Evolutionary conservation across 2,797 vertebrate genomes (phyloP).

Genomic region (Arnoldichthys spilopterus): DNA sequence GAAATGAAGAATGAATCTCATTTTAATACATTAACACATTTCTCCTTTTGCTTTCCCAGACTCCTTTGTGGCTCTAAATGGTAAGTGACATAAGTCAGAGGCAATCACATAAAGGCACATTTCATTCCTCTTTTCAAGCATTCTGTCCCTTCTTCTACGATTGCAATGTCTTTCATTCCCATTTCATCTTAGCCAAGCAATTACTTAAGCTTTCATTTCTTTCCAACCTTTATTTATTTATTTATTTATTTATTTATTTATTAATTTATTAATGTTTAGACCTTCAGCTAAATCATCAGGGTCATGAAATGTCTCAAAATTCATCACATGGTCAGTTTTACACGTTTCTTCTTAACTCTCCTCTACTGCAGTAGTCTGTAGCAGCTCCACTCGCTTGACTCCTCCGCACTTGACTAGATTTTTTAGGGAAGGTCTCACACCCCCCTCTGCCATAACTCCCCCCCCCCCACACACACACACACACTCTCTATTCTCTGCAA

Average conservation of each 20-base stretch:
- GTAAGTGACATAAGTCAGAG: constrained; percentile 81
- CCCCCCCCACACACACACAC: not conserved
- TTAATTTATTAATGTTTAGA: constrained; percentile 90
- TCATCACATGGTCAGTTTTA: constrained; percentile 82
- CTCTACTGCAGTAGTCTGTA: constrained; percentile 8
- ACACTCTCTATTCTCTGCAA: constrained; percentile 21
- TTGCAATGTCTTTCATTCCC: constrained; percentile 39
- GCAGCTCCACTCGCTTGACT: not conserved
- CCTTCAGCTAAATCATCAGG: constrained; percentile 86
- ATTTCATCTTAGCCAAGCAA: constrained; percentile 46
- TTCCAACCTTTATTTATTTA: constrained; percentile 71
- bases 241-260: too few relatives aligned
- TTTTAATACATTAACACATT: constrained; percentile 60
- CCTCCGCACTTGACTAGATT: not conserved
- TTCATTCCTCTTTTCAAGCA: constrained; percentile 71
- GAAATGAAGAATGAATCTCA: not conserved
- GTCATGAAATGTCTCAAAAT: constrained; percentile 86
- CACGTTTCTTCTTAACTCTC: not conserved
- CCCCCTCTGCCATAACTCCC: constrained; percentile 7
- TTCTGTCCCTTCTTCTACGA: constrained; percentile 67
- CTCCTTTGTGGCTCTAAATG: constrained; percentile 98
- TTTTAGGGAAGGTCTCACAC: constrained; percentile 7
- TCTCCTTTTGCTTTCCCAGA: constrained; percentile 79
- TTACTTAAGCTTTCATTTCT: constrained; percentile 69
- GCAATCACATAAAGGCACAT: constrained; percentile 65